Percentiles rank a stretch among this genome's conserved stretches.
Conservation (phyloP, 2,888 invertebrate species). For the Ecdyonurus torrentis region DNA sequence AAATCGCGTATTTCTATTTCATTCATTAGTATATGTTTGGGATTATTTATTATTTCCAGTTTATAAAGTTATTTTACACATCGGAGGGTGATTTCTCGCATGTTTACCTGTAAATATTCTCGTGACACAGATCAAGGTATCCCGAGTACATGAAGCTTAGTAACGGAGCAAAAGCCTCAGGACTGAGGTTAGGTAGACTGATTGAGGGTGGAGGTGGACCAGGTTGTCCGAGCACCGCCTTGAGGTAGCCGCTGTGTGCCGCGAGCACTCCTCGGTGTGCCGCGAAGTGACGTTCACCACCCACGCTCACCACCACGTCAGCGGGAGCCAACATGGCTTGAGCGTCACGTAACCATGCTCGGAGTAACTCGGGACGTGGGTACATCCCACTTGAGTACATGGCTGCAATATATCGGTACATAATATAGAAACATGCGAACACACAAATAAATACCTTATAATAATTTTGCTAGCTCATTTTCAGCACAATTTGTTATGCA, state of each 20-base stretch:
- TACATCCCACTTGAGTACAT: not conserved
- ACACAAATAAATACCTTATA: too few relatives aligned
- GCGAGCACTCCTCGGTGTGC: slow-evolving; percentile 47
- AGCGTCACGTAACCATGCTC: not conserved
- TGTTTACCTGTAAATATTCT: slow-evolving; percentile 39
- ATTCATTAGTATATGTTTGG: too few relatives aligned
- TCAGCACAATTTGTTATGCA: too few relatives aligned
- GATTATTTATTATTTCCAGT: too few relatives aligned
- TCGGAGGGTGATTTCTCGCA: too few relatives aligned
- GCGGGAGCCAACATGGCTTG: slow-evolving; percentile 28
- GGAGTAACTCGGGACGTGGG: not conserved
- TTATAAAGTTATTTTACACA: too few relatives aligned
- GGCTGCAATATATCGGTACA: not conserved
- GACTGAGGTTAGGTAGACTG: slow-evolving; percentile 36
- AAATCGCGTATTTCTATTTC: too few relatives aligned
- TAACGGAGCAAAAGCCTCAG: slow-evolving; percentile 42
- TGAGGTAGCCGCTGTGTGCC: slow-evolving; percentile 52
- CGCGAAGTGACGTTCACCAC: slow-evolving; percentile 32
- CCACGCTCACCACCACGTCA: slow-evolving; percentile 45
- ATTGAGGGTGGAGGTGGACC: slow-evolving; percentile 21
- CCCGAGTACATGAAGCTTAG: slow-evolving; percentile 62
- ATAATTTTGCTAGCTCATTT: too few relatives aligned
- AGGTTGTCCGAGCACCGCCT: slow-evolving; percentile 34
- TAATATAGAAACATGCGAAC: too few relatives aligned
- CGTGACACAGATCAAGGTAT: slow-evolving; percentile 45